Conservation (phyloP, 2,113 vertebrate species). For the Daphoenositta chrysoptera region DNA sequence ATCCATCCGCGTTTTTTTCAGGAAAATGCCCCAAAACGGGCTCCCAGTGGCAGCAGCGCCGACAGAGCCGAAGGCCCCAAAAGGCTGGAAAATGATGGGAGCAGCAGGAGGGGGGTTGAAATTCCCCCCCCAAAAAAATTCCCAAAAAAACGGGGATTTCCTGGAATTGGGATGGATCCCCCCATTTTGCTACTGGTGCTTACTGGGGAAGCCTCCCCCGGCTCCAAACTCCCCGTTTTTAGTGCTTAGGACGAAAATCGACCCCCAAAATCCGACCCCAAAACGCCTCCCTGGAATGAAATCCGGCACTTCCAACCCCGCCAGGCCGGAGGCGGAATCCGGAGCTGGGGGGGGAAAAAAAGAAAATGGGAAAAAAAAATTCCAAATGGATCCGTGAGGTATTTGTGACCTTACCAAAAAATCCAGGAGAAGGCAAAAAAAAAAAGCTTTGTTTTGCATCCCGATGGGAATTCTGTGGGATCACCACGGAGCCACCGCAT, state of each 20-base stretch:
- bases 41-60: neutral
- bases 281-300: neutral
- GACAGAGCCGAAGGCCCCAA: too few species aligned
- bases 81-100: neutral
- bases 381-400: neutral
- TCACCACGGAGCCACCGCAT: neutral
- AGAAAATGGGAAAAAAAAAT: neutral
- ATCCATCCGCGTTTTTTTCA: neutral
- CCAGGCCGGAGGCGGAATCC: rapidly evolving
- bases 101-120: neutral
- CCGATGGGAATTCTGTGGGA: neutral
- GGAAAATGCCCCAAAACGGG: neutral
- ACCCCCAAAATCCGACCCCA: neutral
- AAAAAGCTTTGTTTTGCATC: neutral
- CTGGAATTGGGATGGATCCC: neutral
- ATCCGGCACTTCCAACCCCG: neutral
- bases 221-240: neutral
- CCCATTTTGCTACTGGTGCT: neutral
- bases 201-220: neutral
- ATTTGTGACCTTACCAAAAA: neutral
- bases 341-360: rapidly evolving
- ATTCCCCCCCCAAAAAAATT: neutral
- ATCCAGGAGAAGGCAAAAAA: neutral
- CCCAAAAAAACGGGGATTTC: neutral
- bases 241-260: neutral